Base-by-base conservation (phyloP, 2,113 vertebrate genomes). In the Nanger granti region DNA sequence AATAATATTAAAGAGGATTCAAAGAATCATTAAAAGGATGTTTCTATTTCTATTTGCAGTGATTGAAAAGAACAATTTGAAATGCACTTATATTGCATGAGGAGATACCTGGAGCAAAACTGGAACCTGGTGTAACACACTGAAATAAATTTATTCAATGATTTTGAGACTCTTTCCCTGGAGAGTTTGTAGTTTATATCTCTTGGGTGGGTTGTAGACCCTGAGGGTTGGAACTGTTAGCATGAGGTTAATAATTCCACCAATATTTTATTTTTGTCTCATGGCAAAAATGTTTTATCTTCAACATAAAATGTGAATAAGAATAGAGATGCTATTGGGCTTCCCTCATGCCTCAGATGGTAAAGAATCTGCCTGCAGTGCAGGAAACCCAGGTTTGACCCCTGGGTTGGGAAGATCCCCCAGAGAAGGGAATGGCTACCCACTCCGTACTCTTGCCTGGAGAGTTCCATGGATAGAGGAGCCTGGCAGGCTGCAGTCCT, bases 201-300 rank as follows among this genome's bases (percentile, higher is more conserved):
- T 91, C 54, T 88, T 87, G 20, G 34, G 44, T 93, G 44, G 28
- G 57, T 20, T 95, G 4, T 85, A 83, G 82, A 47, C 13, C 1
- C 7, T 79, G 34, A 88, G 28, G 52, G 8, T 28, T 91, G 84
- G 24, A 55, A 62, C 82, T 92, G 9, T 85, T 92, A 52, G 76
- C 18, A 87, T 80, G 28, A 90, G 14, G 57, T 87, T 93, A 93
- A n/a, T 76, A 94, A 86, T 88, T 93, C 18, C 28, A n/a, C 41
- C 41, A 87, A 73, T 85, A 91, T 76, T 83, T 79, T 91, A 55
- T 94, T 95, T 97, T 94, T 97, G 79, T 93, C n/a, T 60, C 59
- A 44, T 73, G 28, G 41, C 13, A 89, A 79, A 93, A 82, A 44
- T 47, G 26, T 87, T 52, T 64, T 41, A 52, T 79, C 79, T 31